Evolutionary conservation across 1,140 invertebrate genomes (phyloP), one percentile per base, ranked within the genome.

Genomic region (Drosophila mojavensis): DNA sequence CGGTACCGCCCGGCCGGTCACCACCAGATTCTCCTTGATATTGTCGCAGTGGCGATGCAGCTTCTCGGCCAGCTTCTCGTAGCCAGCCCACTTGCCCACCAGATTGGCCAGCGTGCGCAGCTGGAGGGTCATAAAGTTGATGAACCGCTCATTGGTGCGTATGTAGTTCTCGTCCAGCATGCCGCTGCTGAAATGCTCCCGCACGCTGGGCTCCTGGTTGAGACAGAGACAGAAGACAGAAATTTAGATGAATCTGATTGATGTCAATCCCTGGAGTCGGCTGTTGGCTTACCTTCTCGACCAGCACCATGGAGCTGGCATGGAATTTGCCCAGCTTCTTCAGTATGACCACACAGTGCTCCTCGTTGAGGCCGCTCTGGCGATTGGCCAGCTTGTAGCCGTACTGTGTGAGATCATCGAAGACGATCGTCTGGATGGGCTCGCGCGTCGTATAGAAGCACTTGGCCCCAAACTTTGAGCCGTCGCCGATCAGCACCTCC

Each of bases 91-190:
- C 47, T 84, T 90, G 53, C 51, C 55, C 17, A 90, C 88, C 28
- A 91, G 26, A 36, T 71, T 72, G 55, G 88, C 84, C 68, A 92
- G 36, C 4, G 90, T 91, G 7, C 75, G 62, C 62, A 91, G 54
- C 48, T 90, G 90, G 1, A 81, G 67, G 26, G 64, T 75, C 82
- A 91, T 90, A 5, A 88, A 81, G n/a, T 73, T 89, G 10, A 90
- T 88, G 62, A 91, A 91, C 3, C 90, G 67, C 64, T 91, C 72
- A 43, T 88, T 91, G 6, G 80, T 91, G 26, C 83, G 33, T 33
- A 91, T 85, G 56, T 91, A 91, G 36, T 88, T 90, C 74, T 91
- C 90, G 36, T 91, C 90, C 59, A 91, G 73, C 90, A 91, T 91
- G 33, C 90, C 90, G 33, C 59, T 80, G 20, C 59, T 79, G 51